Conservation (phyloP, 1,140 invertebrate species). For the Pogonomyrmex barbatus region DNA sequence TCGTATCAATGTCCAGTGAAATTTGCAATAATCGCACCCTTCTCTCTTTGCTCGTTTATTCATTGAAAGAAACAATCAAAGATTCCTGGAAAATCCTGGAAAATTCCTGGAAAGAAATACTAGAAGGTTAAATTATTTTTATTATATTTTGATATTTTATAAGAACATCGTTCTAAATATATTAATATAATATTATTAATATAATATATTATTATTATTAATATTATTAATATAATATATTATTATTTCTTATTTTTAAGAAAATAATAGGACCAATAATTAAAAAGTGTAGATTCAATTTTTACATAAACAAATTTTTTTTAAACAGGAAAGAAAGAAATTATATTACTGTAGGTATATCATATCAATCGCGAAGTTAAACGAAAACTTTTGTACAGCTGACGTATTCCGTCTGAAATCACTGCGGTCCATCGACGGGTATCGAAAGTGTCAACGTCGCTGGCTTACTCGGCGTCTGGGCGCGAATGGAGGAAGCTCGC, state of each 20-base stretch:
- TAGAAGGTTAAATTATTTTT: slow-evolving; percentile 19
- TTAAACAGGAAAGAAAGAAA: neutral
- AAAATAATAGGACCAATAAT: neutral
- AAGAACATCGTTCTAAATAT: no score
- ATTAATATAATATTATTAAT: no score
- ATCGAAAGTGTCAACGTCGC: slow-evolving; percentile 74
- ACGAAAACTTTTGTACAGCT: slow-evolving; percentile 14
- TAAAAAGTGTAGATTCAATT: neutral
- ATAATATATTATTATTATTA: no score
- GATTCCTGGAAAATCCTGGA: neutral
- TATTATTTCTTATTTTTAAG: no score
- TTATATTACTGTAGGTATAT: neutral
- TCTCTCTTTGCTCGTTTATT: slow-evolving; percentile 31
- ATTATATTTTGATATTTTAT: neutral
- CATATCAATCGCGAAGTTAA: slow-evolving; percentile 8
- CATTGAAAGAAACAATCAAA: slow-evolving; percentile 47
- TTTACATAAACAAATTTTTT: neutral
- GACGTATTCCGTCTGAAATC: slow-evolving; percentile 59
- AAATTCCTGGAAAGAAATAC: neutral
- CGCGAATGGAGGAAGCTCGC: slow-evolving; percentile 60
- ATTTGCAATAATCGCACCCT: slow-evolving; percentile 75
- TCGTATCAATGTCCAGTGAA: slow-evolving; percentile 81
- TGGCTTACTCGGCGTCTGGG: slow-evolving; percentile 54
- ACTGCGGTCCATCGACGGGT: slow-evolving; percentile 48
- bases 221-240: no score